Base-by-base conservation (phyloP, 2,797 vertebrate genomes). In the Anguilla obscura region DNA sequence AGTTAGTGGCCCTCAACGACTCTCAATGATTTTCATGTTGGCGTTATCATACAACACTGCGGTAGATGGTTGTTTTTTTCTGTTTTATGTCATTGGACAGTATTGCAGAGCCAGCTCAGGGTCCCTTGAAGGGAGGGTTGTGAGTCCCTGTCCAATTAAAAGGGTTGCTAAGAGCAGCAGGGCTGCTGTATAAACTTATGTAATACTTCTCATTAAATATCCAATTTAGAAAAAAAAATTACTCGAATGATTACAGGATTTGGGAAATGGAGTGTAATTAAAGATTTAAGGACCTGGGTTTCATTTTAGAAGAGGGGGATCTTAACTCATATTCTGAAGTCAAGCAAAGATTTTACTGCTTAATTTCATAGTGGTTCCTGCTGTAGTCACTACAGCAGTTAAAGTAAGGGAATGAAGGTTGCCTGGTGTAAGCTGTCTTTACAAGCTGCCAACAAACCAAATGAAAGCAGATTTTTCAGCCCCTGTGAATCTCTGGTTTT, bases 101-200 rank as follows among this genome's bases (percentile, higher is more conserved):
- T 69, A 69, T 69, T 69, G 63, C 63, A 27, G 63, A 69, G 21
- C 63, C 63, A 7, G 24, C 63, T 69, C 7, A 2, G 63, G 63
- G 63, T 69, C n/a, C 24, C 24, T 27, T 27, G 63, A 69, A 69
- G 24, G 24, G 63, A 69, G 7, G n/a, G 24, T 24, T 69, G 24
- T n/a, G 63, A 69, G 63, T 69, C 63, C n/a, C 63, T n/a, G 63
- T 69, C 63, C 24, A 69, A 69, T 69, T 69, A 69, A 69, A 69
- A 27, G n/a, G 63, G 63, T 69, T n/a, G 24, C 60, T 63, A 63
- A 63, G 60, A 63, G 16, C 24, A 69, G 63, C 63, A 27, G 24
- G n/a, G 6, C n/a, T 63, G 58, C 58, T 69, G 63, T 27, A 69
- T 69, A 69, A 69, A 27, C 63, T 69, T 69, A 69, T 69, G 63